Evolutionary conservation across 53 echinoderm and acorn worm species (phyloP), one percentile per base, ranked within the genome.

Genomic region (Zoroaster sp.): DNA sequence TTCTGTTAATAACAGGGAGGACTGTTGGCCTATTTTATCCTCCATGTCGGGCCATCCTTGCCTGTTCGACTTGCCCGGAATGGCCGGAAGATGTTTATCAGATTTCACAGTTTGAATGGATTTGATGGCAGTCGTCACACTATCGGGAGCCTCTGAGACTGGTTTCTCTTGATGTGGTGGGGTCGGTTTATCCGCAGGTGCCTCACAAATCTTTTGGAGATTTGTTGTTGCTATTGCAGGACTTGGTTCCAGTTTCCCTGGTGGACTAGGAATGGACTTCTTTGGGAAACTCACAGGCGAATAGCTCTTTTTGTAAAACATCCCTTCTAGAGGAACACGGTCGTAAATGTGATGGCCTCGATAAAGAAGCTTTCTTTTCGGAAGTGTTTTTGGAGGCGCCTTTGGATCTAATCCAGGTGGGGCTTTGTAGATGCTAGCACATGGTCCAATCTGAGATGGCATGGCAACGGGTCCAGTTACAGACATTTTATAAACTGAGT

Each of bases 281-380:
- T 35, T 32, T 9, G 32, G 71, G 71, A 45, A 69, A 44, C n/a
- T 36, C 51, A 85, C 47, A 8, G 85, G 85, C 7, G 85, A 70
- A 43, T 42, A 81, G 21, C 46, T n/a, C 54, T 45, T 44, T 46
- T 51, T 36, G 14, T 21, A 71, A 18, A 85, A 30, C 15, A 66
- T 69, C 15, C 85, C 70, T n/a, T 85, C 85, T 70, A 66, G 47
- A n/a, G 85, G 85, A 12, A 85, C 85, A 0, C 47, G 69, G 70
- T 85, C 85, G 14, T 85, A 85, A 15, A 85, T 85, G 36, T 85
- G 85, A 11, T 47, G 69, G 1, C 10, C 49, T 46, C 43, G 51
- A 34, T 33, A 47, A 13, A 6, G 70, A 2, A 70, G 85, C 40
- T 85, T 85, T 71, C 85, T 17, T 66, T 49, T 85, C 0, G 85